Conservation (phyloP, 2,113 vertebrate species). For the Onychostoma macrolepis region DNA sequence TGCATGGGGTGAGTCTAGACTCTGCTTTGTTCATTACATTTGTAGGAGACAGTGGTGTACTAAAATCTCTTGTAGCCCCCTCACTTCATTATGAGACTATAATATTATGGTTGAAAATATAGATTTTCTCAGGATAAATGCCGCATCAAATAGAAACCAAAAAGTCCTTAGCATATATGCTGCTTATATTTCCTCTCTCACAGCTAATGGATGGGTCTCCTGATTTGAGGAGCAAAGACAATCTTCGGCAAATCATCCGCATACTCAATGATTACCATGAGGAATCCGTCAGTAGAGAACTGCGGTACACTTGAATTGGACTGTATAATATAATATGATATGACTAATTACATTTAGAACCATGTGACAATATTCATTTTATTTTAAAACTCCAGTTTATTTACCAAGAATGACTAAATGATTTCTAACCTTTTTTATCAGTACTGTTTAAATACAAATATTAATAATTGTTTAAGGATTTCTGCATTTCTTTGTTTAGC, state of each 20-base stretch:
- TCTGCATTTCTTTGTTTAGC: too few species aligned
- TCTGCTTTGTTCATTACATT: not conserved
- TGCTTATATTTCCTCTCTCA: not conserved
- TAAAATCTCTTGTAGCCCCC: not conserved
- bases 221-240: slow-evolving; percentile 62
- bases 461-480: too few species aligned
- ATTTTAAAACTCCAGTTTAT: not conserved
- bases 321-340: not conserved
- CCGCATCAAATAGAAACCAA: not conserved
- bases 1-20: slow-evolving; percentile 64
- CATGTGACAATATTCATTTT: not conserved
- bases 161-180: not conserved
- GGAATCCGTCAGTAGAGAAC: slow-evolving; percentile 64
- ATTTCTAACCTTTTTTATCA: not conserved
- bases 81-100: not conserved
- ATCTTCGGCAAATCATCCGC: slow-evolving; percentile 69
- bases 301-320: slow-evolving; percentile 62
- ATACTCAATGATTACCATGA: slow-evolving; percentile 72
- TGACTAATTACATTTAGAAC: not conserved
- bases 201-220: slow-evolving; percentile 72
- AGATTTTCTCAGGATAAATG: not conserved
- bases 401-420: not conserved
- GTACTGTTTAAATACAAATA: too few species aligned
- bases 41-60: too few species aligned
- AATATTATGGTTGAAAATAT: not conserved